These are phyloP conservation scores for Acridotheres tristis DNA, from an alignment of 2,797 vertebrate genomes.

Conservation along the genomic window DNA sequence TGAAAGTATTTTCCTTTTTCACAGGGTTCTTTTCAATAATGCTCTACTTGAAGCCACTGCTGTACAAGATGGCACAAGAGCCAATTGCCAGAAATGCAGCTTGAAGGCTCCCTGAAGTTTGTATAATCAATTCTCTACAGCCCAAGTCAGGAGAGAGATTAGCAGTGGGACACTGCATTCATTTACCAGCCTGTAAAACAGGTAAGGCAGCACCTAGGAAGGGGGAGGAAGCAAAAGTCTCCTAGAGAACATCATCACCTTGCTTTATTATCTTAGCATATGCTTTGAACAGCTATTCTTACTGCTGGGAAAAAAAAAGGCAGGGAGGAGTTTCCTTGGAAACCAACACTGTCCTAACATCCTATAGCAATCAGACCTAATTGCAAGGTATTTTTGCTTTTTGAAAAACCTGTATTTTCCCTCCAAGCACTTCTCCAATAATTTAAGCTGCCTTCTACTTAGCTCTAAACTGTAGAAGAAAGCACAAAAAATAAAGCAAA, in stretches of 20 bases:
- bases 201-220: constrained; percentile 19
- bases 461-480: neutral
- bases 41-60: neutral
- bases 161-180: constrained; percentile 6
- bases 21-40: neutral
- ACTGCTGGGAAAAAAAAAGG: neutral
- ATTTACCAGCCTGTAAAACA: constrained; percentile 31
- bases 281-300: neutral
- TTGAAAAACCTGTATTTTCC: constrained; percentile 8
- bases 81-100: neutral
- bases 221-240: neutral
- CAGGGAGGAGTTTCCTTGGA: neutral
- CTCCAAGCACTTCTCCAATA: neutral
- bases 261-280: constrained; percentile 24
- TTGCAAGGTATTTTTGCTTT: constrained; percentile 7
- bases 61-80: neutral
- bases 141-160: neutral
- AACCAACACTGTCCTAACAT: constrained; percentile 8
- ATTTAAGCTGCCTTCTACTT: neutral
- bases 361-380: constrained; percentile 16
- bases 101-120: constrained; percentile 2
- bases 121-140: neutral
- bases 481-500: neutral
- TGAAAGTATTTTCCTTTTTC: neutral
- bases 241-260: constrained; percentile 1